phyloP scores from a whole-genome alignment of 2,888 invertebrate genomes.

The Tetranychus truncatus region DNA sequence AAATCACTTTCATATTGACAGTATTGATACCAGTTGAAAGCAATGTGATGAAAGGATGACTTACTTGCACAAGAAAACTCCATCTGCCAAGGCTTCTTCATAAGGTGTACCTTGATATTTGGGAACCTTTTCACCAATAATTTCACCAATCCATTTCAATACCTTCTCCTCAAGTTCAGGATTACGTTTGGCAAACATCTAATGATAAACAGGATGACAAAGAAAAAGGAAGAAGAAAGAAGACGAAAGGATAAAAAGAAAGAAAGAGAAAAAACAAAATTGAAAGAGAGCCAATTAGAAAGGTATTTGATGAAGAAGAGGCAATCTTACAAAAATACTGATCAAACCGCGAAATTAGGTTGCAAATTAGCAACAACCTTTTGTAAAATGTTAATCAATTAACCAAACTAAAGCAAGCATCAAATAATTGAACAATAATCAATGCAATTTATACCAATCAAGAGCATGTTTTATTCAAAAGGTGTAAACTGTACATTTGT shows the following conservation, averaged over 20 bases:
- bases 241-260: neutral
- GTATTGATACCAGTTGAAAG: too few relatives aligned
- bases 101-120: slow-evolving; percentile 41
- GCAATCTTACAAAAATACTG: neutral
- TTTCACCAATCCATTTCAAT: slow-evolving; percentile 67
- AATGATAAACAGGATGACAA: neutral
- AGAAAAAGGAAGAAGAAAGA: too few relatives aligned
- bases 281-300: neutral
- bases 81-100: slow-evolving; percentile 70
- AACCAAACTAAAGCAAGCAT: too few relatives aligned
- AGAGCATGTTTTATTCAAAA: too few relatives aligned
- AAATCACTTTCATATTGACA: too few relatives aligned
- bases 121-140: slow-evolving; percentile 69
- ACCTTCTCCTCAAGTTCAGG: slow-evolving; percentile 45
- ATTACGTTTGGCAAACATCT: slow-evolving; percentile 34
- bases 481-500: too few relatives aligned
- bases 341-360: too few relatives aligned
- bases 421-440: too few relatives aligned
- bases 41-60: neutral
- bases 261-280: neutral
- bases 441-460: too few relatives aligned
- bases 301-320: neutral
- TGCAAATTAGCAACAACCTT: too few relatives aligned
- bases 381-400: too few relatives aligned
- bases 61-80: slow-evolving; percentile 20